Conservation (phyloP, 2,113 vertebrate species). For the Dasyprocta punctata region DNA sequence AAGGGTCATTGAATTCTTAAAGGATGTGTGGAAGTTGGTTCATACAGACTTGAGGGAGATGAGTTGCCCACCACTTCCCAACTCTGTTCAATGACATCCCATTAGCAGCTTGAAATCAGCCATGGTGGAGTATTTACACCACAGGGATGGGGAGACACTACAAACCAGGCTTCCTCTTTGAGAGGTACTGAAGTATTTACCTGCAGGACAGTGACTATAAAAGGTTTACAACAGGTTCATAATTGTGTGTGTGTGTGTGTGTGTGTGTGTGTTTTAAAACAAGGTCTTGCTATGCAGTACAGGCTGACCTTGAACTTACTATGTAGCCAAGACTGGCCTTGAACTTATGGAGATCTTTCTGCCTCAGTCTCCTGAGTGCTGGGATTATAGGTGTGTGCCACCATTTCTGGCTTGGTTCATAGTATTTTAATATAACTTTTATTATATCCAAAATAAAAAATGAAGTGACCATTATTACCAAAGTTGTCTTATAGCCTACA, state of each 20-base stretch:
- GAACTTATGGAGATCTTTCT: background rate
- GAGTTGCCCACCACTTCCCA: background rate
- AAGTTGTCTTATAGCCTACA: background rate
- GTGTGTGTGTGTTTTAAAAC: background rate
- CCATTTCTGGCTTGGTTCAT: background rate
- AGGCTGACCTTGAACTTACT: background rate
- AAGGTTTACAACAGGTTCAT: background rate
- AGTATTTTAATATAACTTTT: background rate
- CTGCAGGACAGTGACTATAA: background rate
- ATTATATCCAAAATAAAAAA: conserved; percentile 3
- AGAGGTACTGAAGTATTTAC: conserved; percentile 4
- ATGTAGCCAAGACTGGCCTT: background rate
- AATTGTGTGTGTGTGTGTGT: too few species aligned
- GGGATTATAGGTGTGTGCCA: background rate
- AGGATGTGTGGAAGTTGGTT: background rate
- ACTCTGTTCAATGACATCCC: background rate
- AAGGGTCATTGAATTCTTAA: background rate
- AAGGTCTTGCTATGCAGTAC: background rate
- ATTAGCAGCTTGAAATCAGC: background rate
- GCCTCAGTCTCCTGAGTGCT: background rate
- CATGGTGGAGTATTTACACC: background rate
- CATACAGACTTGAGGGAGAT: background rate
- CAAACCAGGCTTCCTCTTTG: background rate
- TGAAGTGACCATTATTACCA: background rate
- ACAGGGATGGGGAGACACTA: background rate